Evolutionary conservation across 2,888 invertebrate species (phyloP).

Genomic region (Microctonus brassicae): DNA sequence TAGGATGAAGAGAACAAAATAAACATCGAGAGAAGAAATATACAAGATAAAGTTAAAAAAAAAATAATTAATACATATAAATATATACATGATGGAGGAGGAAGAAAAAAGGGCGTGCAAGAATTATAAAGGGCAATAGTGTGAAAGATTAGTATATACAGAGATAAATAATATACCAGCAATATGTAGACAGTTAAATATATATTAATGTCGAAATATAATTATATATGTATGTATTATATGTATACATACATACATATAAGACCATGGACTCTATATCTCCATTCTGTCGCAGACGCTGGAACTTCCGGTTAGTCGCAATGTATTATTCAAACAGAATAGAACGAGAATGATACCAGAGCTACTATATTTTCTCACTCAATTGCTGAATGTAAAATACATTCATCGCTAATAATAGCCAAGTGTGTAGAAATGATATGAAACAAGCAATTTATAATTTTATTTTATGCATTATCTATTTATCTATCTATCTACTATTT

Average conservation of each 20-base stretch:
- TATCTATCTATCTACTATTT: too few species aligned
- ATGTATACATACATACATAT: not conserved
- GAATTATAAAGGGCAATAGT: not conserved
- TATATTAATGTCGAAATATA: not conserved
- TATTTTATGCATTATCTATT: not conserved
- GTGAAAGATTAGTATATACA: not conserved
- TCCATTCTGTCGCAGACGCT: constrained; percentile 19
- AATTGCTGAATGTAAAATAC: not conserved
- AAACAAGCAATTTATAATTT: not conserved
- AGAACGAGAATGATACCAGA: constrained; percentile 18
- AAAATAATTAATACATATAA: not conserved
- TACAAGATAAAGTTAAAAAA: not conserved
- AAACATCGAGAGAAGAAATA: not conserved
- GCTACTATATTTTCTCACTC: constrained; percentile 3
- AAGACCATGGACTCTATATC: not conserved
- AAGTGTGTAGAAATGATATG: not conserved
- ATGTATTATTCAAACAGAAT: constrained; percentile 25
- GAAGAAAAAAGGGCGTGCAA: not conserved
- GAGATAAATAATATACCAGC: too few species aligned
- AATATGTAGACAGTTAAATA: not conserved
- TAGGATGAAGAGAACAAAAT: not conserved
- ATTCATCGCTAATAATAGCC: constrained; percentile 36
- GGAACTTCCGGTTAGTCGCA: constrained; percentile 30
- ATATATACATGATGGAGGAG: too few species aligned
- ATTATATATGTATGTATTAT: not conserved